Evolutionary conservation across 2,888 invertebrate species (phyloP).

Genomic region (Megamerina dolium): DNA sequence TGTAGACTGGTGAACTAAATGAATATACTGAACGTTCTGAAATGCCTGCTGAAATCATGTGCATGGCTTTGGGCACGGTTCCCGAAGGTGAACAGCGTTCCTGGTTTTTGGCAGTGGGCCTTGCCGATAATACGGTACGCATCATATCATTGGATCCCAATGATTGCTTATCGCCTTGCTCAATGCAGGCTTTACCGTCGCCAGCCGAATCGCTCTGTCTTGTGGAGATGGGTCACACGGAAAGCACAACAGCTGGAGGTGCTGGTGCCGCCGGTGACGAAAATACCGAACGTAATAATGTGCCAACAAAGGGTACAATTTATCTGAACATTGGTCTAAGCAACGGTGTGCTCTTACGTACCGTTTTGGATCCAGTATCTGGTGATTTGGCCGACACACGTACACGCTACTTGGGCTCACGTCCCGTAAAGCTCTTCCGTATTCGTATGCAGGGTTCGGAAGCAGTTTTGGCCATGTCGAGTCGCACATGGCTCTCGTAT

Average conservation of each 20-base stretch:
- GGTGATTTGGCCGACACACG: constrained; percentile 96
- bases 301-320: constrained; percentile 61
- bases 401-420: constrained; percentile 91
- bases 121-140: constrained; percentile 93
- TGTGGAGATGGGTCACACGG: constrained; percentile 80
- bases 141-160: constrained; percentile 95
- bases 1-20: constrained; percentile 92
- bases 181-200: constrained; percentile 94
- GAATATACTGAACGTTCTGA: constrained; percentile 97
- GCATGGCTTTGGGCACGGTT: constrained; percentile 95
- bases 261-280: constrained; percentile 50
- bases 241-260: constrained; percentile 52
- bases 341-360: constrained; percentile 90
- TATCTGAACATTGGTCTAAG: constrained; percentile 96
- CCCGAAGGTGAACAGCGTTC: constrained; percentile 92
- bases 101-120: constrained; percentile 91
- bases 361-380: constrained; percentile 90
- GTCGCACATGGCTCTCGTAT: constrained; percentile 96
- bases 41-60: constrained; percentile 94
- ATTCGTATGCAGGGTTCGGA: constrained; percentile 94
- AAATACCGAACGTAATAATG: constrained; percentile 47
- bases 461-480: constrained; percentile 96
- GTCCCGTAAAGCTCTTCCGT: constrained; percentile 93
- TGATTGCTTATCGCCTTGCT: constrained; percentile 89
- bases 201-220: constrained; percentile 95